Evolutionary conservation across 1,140 invertebrate genomes (phyloP).

Genomic region (Leptinotarsa undecemlineata): DNA sequence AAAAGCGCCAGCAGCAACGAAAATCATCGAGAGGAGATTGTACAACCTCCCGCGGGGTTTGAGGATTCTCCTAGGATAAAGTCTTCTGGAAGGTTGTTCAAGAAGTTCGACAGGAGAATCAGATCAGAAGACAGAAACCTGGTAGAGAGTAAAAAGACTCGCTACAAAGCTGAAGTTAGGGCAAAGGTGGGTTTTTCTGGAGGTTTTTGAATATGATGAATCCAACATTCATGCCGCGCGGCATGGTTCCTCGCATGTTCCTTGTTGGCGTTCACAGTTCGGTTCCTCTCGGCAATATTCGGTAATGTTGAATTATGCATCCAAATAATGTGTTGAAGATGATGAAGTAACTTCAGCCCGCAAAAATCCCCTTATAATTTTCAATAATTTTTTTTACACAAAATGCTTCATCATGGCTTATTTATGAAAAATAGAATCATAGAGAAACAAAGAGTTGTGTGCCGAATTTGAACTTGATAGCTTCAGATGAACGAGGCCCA

Average conservation of each 20-base stretch:
- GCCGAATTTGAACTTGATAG: neutral
- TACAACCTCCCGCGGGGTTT: slow-evolving; percentile 83
- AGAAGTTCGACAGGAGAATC: slow-evolving; percentile 80
- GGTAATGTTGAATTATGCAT: too few relatives aligned
- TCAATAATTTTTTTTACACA: too few relatives aligned
- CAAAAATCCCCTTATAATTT: too few relatives aligned
- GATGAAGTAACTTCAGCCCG: too few relatives aligned
- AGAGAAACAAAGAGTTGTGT: too few relatives aligned
- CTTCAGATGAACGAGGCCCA: neutral
- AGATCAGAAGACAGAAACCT: slow-evolving; percentile 76
- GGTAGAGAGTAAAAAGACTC: slow-evolving; percentile 63
- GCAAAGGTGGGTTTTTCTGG: slow-evolving; percentile 63
- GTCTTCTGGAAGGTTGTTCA: slow-evolving; percentile 67
- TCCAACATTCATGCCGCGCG: neutral
- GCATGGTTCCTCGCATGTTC: too few relatives aligned
- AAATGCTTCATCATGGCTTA: too few relatives aligned
- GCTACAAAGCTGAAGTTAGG: slow-evolving; percentile 69
- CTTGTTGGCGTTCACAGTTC: too few relatives aligned
- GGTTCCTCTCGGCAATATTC: too few relatives aligned
- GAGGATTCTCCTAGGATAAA: slow-evolving; percentile 73
- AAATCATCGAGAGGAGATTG: slow-evolving; percentile 68
- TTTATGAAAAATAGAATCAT: too few relatives aligned
- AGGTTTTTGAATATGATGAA: neutral
- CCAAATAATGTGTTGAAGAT: too few relatives aligned
- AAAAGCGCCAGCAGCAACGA: slow-evolving; percentile 44